Conservation (phyloP, 1,140 invertebrate genomes). For the Chionoecetes opilio region DNA sequence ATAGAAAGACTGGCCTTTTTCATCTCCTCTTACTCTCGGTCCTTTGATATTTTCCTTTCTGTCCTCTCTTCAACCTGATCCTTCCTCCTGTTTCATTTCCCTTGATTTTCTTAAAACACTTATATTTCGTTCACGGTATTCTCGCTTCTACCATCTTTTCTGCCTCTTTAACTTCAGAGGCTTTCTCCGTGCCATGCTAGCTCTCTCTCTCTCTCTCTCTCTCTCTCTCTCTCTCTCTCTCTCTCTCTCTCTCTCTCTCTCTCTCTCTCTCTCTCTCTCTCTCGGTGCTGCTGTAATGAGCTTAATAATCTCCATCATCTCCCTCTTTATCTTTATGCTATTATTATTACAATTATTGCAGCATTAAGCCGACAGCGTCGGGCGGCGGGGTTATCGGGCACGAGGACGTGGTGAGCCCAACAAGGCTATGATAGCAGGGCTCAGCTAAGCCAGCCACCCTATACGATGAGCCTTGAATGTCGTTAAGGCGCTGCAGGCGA, state of each 20-base stretch:
- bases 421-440: too few species aligned
- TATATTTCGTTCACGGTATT: neutral
- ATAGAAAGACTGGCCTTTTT: neutral
- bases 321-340: too few species aligned
- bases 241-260: constrained; percentile 27
- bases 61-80: neutral
- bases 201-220: constrained; percentile 14
- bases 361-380: too few species aligned
- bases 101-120: neutral
- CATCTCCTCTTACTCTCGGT: neutral
- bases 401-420: too few species aligned
- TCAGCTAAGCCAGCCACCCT: too few species aligned
- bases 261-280: neutral
- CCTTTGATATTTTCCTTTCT: neutral
- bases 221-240: constrained; percentile 27
- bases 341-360: too few species aligned
- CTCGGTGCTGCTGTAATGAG: neutral
- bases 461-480: too few species aligned
- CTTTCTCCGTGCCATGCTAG: neutral
- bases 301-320: too few species aligned
- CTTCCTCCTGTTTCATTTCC: neutral
- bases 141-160: neutral
- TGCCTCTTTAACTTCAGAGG: neutral
- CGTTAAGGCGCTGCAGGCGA: too few species aligned
- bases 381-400: too few species aligned